These are phyloP conservation scores for Stylophora pistillata DNA, from an alignment of 64 coral and sea anemone species.

Conservation along the genomic window DNA sequence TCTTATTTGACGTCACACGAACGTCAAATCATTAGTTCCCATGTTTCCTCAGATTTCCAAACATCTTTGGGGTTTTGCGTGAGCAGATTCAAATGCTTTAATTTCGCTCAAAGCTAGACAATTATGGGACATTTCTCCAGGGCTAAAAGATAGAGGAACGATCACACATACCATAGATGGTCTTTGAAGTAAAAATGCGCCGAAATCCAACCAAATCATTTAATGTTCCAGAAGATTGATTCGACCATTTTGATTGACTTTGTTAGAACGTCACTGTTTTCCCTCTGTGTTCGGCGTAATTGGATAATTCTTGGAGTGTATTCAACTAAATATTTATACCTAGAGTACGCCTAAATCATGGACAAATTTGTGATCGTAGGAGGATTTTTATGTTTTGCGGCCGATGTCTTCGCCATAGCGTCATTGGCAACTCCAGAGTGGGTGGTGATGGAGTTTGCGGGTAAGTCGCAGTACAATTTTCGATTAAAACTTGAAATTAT, in stretches of 20 bases:
- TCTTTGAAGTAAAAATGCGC: neutral
- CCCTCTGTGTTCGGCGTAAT: neutral
- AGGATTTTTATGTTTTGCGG: constrained; percentile 83
- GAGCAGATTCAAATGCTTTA: neutral
- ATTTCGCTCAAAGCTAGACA: neutral
- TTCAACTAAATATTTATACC: neutral
- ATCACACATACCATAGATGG: neutral
- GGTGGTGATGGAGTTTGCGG: constrained; percentile 87
- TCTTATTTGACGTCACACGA: neutral
- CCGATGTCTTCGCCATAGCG: constrained; percentile 87
- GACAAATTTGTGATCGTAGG: constrained; percentile 90
- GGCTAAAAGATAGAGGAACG: neutral
- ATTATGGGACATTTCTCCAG: neutral
- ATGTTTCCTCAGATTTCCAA: neutral
- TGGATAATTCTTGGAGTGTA: neutral
- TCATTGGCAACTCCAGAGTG: constrained; percentile 80
- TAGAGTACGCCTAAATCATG: constrained; percentile 31
- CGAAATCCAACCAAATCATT: neutral
- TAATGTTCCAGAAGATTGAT: constrained; percentile 4
- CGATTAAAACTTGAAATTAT: neutral
- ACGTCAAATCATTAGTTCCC: neutral
- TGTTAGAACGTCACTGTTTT: neutral
- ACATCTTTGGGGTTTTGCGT: neutral
- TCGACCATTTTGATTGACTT: neutral
- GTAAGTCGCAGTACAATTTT: constrained; percentile 31